Conservation (phyloP, 2,888 invertebrate species). For the Cactoblastis cactorum region DNA sequence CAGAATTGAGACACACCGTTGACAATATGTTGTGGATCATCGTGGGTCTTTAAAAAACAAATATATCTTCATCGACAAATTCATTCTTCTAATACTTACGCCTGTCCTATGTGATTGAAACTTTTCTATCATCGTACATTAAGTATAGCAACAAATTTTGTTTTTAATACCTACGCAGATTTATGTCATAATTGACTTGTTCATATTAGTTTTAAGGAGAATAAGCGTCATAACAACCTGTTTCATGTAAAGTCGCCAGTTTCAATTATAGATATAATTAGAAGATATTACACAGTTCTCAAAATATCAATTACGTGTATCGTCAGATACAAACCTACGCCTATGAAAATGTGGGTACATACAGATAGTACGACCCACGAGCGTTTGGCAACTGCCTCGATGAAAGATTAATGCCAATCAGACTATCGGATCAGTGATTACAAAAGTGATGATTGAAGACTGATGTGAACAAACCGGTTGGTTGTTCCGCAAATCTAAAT, state of each 20-base stretch:
- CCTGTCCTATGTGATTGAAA: too few relatives aligned
- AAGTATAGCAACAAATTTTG: too few relatives aligned
- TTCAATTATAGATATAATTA: background rate
- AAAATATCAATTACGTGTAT: conserved; percentile 1
- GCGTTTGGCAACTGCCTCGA: conserved; percentile 33
- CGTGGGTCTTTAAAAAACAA: too few relatives aligned
- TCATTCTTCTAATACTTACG: too few relatives aligned
- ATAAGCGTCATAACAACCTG: too few relatives aligned
- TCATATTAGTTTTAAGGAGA: background rate
- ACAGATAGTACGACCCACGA: background rate
- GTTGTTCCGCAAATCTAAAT: background rate
- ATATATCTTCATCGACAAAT: too few relatives aligned
- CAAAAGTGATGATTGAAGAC: background rate
- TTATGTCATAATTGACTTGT: too few relatives aligned
- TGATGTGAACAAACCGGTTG: background rate
- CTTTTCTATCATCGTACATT: too few relatives aligned
- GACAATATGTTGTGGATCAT: too few relatives aligned
- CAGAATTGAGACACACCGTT: too few relatives aligned
- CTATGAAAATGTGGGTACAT: background rate
- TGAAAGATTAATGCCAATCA: conserved; percentile 39
- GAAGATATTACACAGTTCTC: background rate
- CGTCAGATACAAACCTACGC: background rate
- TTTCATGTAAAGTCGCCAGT: background rate
- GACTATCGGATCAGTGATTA: conserved; percentile 15
- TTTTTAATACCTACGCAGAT: too few relatives aligned